These are phyloP conservation scores for Oscheius sp. DNA, from an alignment of 2,888 invertebrate species.

Conservation along the genomic window DNA sequence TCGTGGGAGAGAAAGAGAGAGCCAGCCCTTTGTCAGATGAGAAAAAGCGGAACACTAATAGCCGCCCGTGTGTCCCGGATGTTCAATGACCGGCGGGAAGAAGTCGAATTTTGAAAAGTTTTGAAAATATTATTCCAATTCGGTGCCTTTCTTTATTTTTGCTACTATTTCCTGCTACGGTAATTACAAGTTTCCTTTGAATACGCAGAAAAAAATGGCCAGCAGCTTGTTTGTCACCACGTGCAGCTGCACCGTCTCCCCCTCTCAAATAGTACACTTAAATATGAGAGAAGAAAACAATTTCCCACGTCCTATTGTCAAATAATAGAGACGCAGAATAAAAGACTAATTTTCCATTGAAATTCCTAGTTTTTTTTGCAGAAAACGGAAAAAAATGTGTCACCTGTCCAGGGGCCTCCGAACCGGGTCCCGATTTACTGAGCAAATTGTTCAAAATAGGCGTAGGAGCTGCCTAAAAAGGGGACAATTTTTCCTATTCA, in stretches of 20 bases:
- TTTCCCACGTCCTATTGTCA: background rate
- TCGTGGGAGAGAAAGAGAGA: conserved; percentile 3
- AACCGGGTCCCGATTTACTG: conserved; percentile 26
- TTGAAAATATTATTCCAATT: too few species aligned
- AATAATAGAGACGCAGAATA: background rate
- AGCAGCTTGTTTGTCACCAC: too few species aligned
- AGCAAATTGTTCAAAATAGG: conserved; percentile 35
- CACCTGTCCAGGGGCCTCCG: conserved; percentile 2
- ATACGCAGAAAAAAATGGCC: too few species aligned
- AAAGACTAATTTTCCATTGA: background rate
- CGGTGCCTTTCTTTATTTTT: too few species aligned
- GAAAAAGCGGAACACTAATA: background rate
- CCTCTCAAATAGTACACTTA: too few species aligned
- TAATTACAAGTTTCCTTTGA: too few species aligned
- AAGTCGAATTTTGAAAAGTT: too few species aligned
- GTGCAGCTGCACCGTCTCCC: too few species aligned
- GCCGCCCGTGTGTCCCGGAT: background rate
- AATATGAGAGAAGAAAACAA: background rate
- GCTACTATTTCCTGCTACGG: too few species aligned
- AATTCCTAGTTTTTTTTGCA: background rate
- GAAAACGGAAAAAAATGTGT: too few species aligned
- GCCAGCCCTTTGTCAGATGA: background rate
- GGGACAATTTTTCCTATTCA: background rate
- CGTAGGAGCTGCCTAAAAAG: conserved; percentile 30
- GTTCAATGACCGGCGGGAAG: too few species aligned